These are phyloP conservation scores for Liodrosophila aerea DNA, from an alignment of 2,888 invertebrate species.

Conservation along the genomic window DNA sequence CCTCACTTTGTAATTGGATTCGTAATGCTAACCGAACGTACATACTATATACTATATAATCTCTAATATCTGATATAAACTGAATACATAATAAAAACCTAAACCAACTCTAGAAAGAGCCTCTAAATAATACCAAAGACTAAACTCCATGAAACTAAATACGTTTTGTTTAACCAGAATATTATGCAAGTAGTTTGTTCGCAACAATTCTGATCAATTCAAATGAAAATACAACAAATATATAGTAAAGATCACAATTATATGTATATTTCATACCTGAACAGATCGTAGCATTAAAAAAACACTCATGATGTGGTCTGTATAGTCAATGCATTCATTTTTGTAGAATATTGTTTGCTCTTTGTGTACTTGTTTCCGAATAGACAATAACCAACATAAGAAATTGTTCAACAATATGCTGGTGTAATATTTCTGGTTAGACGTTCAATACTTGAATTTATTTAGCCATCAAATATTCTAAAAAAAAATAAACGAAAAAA, in stretches of 20 bases:
- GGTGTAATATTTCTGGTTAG: slow-evolving; percentile 82
- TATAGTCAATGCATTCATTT: slow-evolving; percentile 26
- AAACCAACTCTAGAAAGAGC: slow-evolving; percentile 26
- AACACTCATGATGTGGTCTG: slow-evolving; percentile 26
- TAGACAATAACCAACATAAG: slow-evolving; percentile 64
- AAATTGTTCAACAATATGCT: slow-evolving; percentile 81
- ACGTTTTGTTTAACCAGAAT: slow-evolving; percentile 80
- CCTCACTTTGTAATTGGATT: slow-evolving; percentile 82
- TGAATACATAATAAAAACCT: slow-evolving; percentile 45
- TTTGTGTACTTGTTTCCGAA: slow-evolving; percentile 37
- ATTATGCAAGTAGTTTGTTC: slow-evolving; percentile 81
- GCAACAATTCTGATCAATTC: slow-evolving; percentile 59
- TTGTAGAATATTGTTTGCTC: slow-evolving; percentile 43
- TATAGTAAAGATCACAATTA: slow-evolving; percentile 25
- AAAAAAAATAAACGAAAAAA: not conserved
- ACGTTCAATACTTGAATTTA: slow-evolving; percentile 81
- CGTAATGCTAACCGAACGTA: slow-evolving; percentile 70
- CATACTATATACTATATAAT: slow-evolving; percentile 33
- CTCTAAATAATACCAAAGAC: slow-evolving; percentile 59
- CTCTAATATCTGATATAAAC: slow-evolving; percentile 11
- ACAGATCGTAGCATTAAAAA: slow-evolving; percentile 20
- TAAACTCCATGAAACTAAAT: slow-evolving; percentile 67
- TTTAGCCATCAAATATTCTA: slow-evolving; percentile 65
- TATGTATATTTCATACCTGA: slow-evolving; percentile 22
- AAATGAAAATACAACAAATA: slow-evolving; percentile 17